Evolutionary conservation across 2,797 vertebrate genomes (phyloP), one percentile per base, ranked within the genome.

Genomic region (Pseudochromis fuscus): DNA sequence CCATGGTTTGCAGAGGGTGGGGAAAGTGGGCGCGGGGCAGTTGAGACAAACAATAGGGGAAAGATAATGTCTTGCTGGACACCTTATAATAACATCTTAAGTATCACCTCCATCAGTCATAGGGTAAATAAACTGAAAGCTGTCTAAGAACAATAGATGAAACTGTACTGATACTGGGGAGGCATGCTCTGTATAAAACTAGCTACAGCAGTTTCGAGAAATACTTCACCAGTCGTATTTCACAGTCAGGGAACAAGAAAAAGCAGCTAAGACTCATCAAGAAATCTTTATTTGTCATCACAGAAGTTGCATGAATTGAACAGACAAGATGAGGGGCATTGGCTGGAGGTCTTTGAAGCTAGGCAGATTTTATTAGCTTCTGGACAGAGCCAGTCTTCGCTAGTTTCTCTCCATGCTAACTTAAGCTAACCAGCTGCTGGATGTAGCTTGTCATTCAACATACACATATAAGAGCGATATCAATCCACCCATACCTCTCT

Each of bases 1-100:
- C 40, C 35, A 76, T 61, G 50, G 51, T 60, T 21, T 70, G 35
- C 51, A 64, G 23, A 58, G 63, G 67, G 55, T 40, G 75, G 56
- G 48, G 24, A 73, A 83, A 85, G 62, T 58, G 53, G 51, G n/a
- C 63, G 53, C 18, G 35, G 28, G 18, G 25, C 19, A 38, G 58
- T 50, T 62, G 31, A 65, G 24, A 70, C 56, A 53, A 82, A 67
- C 69, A 71, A 55, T 70, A 42, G n/a, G 19, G 40, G 18, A 42
- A n/a, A 12, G 9, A 23, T 40, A 53, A 53, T 71, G 64, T 79
- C 56, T 35, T 59, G 10, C 27, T 51, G 23, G 25, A 81, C 30
- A 60, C 18, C 38, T 60, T 53, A 16, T 58, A 63, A 62, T 58
- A 65, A 56, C 72, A 48, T 77, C 19, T 60, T 46, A 27, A 46